These are phyloP conservation scores for Cyclophora punctaria DNA, from an alignment of 2,888 invertebrate genomes.

Conservation along the genomic window DNA sequence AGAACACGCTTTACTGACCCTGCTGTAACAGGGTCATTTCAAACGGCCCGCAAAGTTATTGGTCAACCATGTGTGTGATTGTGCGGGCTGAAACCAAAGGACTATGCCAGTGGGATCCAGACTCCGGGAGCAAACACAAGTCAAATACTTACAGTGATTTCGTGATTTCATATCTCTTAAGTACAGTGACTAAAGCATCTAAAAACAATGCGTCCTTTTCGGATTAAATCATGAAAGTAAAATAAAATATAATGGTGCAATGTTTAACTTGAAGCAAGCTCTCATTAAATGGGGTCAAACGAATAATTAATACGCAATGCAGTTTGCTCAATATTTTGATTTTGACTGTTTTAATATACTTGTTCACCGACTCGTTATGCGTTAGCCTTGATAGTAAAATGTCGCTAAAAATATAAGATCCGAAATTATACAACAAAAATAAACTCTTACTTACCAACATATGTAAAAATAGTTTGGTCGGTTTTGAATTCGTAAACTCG, in stretches of 20 bases:
- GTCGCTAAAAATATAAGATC: background rate
- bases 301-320: conserved; percentile 35
- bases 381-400: background rate
- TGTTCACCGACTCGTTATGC: background rate
- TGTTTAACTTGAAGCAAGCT: conserved; percentile 28
- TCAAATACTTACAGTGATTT: too few relatives aligned
- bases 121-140: background rate
- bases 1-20: background rate
- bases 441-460: conserved; percentile 48
- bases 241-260: conserved; percentile 30
- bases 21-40: too few relatives aligned
- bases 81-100: too few relatives aligned
- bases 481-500: conserved; percentile 75
- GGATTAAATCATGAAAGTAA: conserved; percentile 15
- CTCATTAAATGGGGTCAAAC: conserved; percentile 40
- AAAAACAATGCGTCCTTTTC: conserved; percentile 7
- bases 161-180: too few relatives aligned
- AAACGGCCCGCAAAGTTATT: too few relatives aligned
- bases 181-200: background rate
- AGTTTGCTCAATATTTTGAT: conserved; percentile 33
- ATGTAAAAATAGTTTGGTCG: conserved; percentile 58
- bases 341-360: background rate
- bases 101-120: too few relatives aligned
- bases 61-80: too few relatives aligned
- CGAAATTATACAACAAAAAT: background rate